Evolutionary conservation across 2,113 vertebrate species (phyloP).

Genomic region (Acrocephalus arundinaceus): DNA sequence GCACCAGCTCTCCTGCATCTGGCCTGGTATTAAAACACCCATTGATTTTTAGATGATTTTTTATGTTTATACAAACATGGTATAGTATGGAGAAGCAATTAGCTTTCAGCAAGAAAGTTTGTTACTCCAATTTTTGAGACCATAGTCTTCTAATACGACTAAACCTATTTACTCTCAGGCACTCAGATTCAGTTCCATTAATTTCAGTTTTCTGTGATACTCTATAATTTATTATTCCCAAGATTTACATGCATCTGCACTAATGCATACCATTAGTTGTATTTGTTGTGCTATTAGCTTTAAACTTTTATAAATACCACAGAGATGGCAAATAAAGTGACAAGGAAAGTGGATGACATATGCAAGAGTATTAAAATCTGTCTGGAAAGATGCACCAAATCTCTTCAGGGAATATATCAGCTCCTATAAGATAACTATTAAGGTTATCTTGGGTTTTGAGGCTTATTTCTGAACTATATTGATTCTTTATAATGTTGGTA

Average conservation of each 20-base stretch:
- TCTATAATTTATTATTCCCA: conserved; percentile 8
- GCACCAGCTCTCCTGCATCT: background rate
- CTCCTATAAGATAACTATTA: background rate
- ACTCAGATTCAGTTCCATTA: background rate
- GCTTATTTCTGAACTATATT: background rate
- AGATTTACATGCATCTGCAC: background rate
- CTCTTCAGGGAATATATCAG: background rate
- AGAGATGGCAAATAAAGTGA: conserved; percentile 11
- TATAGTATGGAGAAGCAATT: background rate
- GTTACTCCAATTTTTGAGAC: background rate
- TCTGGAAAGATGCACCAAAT: background rate
- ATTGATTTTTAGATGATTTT: background rate
- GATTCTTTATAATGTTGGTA: background rate
- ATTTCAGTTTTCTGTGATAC: background rate
- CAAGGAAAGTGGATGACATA: background rate
- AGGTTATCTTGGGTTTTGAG: background rate
- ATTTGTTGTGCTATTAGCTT: conserved; percentile 16
- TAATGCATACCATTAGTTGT: background rate
- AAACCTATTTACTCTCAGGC: background rate
- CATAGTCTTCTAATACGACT: background rate
- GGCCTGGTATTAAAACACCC: background rate
- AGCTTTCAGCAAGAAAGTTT: background rate
- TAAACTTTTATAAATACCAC: conserved; percentile 15
- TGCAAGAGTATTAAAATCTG: conserved; percentile 5
- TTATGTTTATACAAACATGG: background rate